Base-by-base conservation (phyloP, 1,140 invertebrate genomes). In the Cydia pomonella region DNA sequence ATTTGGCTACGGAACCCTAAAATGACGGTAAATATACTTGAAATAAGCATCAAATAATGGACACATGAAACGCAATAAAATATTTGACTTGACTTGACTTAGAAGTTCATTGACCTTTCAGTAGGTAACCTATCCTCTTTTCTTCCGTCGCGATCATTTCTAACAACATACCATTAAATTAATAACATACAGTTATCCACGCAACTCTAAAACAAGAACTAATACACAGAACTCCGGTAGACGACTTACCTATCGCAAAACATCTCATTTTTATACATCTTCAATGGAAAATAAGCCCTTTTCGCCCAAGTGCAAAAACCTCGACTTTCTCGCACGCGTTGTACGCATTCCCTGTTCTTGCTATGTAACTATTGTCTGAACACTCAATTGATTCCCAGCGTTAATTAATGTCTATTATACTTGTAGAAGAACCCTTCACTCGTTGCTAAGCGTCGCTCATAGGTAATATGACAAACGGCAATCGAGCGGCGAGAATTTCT, bases 281-380 rank as follows among this genome's bases (percentile, higher is more conserved):
- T 59, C 53, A 59, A 59, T 23, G 21, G 53, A 23, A 59, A 23
- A 59, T 59, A 59, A 21, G 53, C n/a, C 53, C 21, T 59, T 59
- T 59, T 53, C 50, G n/a, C 53, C 18, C 6, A 59, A 23, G 18
- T 9, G 47, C 16, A 23, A 5, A 23, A 12, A 10, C 18, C 9
- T 0, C 21, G 9, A 59, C 53, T 59, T 59, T 59, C 53, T 59
- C 53, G 63, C 63, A 33, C 63, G 63, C 63, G 9, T 66, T 66
- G 25, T 66, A 29, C 63, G 62, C 62, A 63, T 63, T 63, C 59
- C 18, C 23, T 29, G 13, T 69, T 69, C 53, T 69, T 69, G 64
- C 29, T 41, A 16, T 66, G 64, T 10, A 18, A 38, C 64, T 25
- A 69, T 69, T 33, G 27, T 66, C 3, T n/a, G 13, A 21, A 16